Conservation (phyloP, 2,888 invertebrate species). For the Polymixis lichenea region DNA sequence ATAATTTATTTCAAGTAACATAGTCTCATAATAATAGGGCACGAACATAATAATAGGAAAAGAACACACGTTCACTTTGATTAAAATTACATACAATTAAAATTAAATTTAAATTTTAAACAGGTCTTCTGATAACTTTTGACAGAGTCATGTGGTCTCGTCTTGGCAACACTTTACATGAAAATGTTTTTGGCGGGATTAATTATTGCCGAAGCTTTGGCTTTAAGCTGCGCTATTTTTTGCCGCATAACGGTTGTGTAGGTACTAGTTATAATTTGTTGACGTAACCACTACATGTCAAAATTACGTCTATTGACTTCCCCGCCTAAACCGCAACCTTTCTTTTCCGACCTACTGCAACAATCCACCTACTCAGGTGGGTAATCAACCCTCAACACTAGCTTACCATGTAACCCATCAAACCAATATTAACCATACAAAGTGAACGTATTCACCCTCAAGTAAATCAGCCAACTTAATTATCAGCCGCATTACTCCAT, state of each 20-base stretch:
- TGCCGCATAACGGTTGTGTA: neutral
- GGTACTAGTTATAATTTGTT: neutral
- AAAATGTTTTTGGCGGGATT: no score
- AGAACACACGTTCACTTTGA: no score
- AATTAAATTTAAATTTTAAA: no score
- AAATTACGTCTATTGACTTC: neutral
- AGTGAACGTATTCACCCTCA: constrained; percentile 27
- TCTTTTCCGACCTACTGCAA: neutral
- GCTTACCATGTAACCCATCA: constrained; percentile 18
- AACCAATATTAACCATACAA: constrained; percentile 37
- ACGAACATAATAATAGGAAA: no score
- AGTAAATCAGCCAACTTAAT: constrained; percentile 30
- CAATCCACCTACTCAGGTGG: neutral
- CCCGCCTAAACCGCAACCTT: neutral
- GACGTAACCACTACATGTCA: neutral
- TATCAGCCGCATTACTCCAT: constrained; percentile 13
- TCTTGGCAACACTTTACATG: no score
- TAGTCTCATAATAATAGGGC: no score
- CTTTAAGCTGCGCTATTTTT: neutral
- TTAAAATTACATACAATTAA: no score
- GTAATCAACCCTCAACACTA: constrained; percentile 5
- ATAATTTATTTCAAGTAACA: no score
- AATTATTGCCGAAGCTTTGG: neutral
- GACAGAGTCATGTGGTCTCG: no score
- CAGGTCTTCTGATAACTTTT: no score